A percentile compares a stretch with the other conserved stretches of the same genome.
Evolutionary conservation across 2,888 invertebrate genomes (phyloP).

Genomic region (Drosophila kanekoi): DNA sequence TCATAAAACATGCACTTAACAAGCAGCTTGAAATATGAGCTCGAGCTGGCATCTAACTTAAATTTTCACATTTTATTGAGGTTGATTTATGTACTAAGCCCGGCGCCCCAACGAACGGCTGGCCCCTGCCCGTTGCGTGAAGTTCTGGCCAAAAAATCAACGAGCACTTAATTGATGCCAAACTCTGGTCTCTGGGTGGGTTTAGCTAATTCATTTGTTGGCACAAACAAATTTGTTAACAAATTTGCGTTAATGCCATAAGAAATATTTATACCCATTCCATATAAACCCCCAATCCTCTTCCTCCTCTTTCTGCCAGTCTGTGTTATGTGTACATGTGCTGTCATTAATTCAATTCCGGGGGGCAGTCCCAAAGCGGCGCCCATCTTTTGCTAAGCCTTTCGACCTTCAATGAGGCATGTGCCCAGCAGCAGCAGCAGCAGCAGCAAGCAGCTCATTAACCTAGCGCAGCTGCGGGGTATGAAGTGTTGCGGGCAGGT

Average conservation of each 20-base stretch:
- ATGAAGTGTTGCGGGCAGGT: not conserved
- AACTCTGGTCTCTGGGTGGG: constrained; percentile 34
- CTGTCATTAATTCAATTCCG: constrained; percentile 76
- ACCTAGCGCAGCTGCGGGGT: constrained; percentile 34
- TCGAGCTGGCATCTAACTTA: constrained; percentile 61
- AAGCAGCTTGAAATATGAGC: constrained; percentile 80
- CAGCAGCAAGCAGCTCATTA: constrained; percentile 69
- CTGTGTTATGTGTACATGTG: constrained; percentile 57
- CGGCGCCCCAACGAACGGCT: not conserved
- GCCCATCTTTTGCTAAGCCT: constrained; percentile 65
- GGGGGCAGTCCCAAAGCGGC: constrained; percentile 34
- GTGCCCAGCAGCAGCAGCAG: constrained; percentile 54
- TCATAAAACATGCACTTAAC: constrained; percentile 82
- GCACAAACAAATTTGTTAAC: constrained; percentile 82
- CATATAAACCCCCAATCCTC: not conserved
- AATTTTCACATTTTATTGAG: constrained; percentile 76
- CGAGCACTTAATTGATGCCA: constrained; percentile 69
- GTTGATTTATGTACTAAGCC: constrained; percentile 64
- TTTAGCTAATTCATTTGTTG: constrained; percentile 75
- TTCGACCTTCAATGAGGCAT: constrained; percentile 81
- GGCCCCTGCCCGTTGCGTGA: not conserved
- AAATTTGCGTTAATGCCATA: constrained; percentile 76
- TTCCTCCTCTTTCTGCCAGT: not conserved
- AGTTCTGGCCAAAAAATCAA: constrained; percentile 48
- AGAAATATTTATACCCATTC: constrained; percentile 70